These are phyloP conservation scores for Halyomorpha halys DNA, from an alignment of 1,140 invertebrate genomes.

Conservation along the genomic window DNA sequence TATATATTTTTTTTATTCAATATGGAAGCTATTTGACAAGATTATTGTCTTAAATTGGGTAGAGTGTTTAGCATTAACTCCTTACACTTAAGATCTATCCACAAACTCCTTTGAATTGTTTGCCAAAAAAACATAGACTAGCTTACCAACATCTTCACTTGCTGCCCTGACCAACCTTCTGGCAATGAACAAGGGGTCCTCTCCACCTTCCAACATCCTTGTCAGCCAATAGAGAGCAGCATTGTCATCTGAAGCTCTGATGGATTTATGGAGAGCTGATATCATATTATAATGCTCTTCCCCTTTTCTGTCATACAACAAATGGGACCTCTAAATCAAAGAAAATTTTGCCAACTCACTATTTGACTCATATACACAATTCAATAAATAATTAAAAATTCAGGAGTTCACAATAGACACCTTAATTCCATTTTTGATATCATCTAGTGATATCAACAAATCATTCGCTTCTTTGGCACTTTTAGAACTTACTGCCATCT, in stretches of 20 bases:
- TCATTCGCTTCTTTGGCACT: conserved; percentile 31
- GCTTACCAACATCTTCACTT: conserved; percentile 57
- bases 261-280: conserved; percentile 74
- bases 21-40: neutral
- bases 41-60: neutral
- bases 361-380: neutral
- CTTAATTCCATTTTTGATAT: conserved; percentile 54
- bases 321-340: conserved; percentile 50
- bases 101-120: too few species aligned
- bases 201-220: conserved; percentile 67
- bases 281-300: conserved; percentile 77
- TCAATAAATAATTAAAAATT: neutral
- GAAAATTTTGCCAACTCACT: neutral
- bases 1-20: neutral
- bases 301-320: conserved; percentile 66
- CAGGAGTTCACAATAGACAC: conserved; percentile 32
- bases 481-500: conserved; percentile 53
- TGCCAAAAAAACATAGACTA: neutral
- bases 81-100: too few species aligned
- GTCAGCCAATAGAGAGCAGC: conserved; percentile 75
- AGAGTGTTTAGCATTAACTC: too few species aligned
- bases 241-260: conserved; percentile 70
- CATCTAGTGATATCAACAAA: conserved; percentile 45
- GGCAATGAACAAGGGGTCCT: conserved; percentile 73
- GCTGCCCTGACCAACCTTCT: conserved; percentile 63